phyloP scores from a whole-genome alignment of 2,113 vertebrate genomes.

The Plecturocebus donacophilus region DNA sequence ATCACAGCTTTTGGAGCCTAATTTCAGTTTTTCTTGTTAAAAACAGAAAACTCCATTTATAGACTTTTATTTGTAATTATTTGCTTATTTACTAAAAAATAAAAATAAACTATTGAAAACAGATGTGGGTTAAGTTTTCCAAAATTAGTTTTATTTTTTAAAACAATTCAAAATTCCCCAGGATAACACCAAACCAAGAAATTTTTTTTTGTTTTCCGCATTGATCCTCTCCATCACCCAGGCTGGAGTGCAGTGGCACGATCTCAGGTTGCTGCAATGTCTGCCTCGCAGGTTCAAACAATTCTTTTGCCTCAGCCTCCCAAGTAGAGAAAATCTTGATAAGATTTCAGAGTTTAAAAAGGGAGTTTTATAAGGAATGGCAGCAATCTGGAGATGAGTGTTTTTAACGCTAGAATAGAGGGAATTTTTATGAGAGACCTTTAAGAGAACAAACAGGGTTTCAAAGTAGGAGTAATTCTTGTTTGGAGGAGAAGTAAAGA shows the following conservation, averaged over 20 bases:
- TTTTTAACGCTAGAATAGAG: constrained; percentile 15
- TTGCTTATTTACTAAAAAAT: neutral
- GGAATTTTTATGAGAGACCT: neutral
- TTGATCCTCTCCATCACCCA: no score
- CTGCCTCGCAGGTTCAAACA: no score
- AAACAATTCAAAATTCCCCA: constrained; percentile 6
- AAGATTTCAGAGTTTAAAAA: neutral
- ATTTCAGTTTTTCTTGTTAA: neutral
- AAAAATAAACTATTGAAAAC: neutral
- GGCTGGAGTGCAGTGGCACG: no score
- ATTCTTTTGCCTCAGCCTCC: no score
- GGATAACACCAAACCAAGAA: neutral
- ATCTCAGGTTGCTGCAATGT: no score
- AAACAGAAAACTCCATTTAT: neutral
- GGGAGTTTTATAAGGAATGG: neutral
- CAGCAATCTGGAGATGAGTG: neutral
- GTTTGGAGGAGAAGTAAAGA: neutral
- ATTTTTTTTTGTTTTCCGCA: neutral
- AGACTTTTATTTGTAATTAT: neutral
- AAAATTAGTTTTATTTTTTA: neutral
- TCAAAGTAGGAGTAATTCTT: neutral
- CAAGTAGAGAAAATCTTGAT: neutral
- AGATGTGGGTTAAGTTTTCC: neutral
- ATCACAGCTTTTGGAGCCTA: neutral
- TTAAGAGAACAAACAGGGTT: neutral